phyloP scores from a whole-genome alignment of 2,797 vertebrate genomes.

The Poeciliopsis paucimaculata region DNA sequence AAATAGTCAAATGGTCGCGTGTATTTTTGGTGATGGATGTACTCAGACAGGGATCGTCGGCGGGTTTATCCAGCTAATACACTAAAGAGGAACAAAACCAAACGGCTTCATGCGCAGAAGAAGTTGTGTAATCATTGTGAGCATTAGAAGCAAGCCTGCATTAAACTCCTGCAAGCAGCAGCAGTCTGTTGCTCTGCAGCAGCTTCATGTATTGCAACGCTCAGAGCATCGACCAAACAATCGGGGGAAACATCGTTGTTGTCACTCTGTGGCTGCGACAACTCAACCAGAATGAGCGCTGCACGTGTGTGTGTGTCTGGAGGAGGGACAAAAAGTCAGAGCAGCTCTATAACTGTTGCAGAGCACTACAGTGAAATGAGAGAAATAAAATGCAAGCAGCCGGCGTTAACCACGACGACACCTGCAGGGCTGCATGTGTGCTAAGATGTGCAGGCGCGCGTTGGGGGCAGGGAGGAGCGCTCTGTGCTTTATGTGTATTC shows the following conservation, averaged over 20 bases:
- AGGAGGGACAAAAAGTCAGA: conserved; percentile 19
- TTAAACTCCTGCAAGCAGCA: conserved; percentile 13
- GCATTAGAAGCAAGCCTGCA: conserved; percentile 1
- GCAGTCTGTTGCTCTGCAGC: conserved; percentile 15
- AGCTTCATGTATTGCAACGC: conserved; percentile 18
- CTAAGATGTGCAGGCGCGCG: conserved; percentile 5
- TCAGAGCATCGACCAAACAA: conserved; percentile 14
- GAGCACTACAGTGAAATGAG: conserved; percentile 2
- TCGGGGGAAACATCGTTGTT: conserved; percentile 16
- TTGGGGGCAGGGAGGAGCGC: neutral
- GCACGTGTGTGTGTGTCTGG: conserved; percentile 6
- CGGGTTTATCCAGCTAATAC: neutral
- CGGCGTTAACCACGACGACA: conserved; percentile 61
- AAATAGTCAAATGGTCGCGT: neutral
- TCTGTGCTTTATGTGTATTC: neutral
- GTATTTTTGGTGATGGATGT: neutral
- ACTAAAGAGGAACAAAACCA: neutral
- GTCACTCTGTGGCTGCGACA: conserved; percentile 3
- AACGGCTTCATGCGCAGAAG: neutral
- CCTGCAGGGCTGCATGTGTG: conserved; percentile 49
- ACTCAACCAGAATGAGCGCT: neutral
- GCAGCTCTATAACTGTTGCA: conserved; percentile 27
- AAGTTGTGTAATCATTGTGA: neutral
- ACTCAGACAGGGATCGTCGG: neutral
- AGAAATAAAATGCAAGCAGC: conserved; percentile 33